Evolutionary conservation across 1,140 invertebrate species (phyloP).

Genomic region (Triops cancriformis): DNA sequence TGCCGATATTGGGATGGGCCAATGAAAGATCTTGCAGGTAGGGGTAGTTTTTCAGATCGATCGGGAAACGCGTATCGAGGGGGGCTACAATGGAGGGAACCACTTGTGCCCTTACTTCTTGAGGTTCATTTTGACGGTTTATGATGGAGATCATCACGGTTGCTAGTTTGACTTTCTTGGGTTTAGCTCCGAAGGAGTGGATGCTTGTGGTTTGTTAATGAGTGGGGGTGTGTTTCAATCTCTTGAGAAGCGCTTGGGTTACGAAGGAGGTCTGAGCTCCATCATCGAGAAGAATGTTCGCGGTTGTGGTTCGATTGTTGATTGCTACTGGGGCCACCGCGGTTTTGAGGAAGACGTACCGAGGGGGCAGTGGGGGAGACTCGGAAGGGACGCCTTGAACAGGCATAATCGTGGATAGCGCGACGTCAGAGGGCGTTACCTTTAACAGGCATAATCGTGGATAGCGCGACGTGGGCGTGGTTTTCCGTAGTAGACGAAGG

Average conservation of each 20-base stretch:
- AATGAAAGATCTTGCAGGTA: slow-evolving; percentile 9
- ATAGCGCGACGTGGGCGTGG: no score
- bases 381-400: no score
- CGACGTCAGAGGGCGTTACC: no score
- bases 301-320: not conserved
- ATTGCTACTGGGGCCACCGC: not conserved
- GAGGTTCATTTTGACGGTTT: not conserved
- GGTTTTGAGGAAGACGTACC: not conserved
- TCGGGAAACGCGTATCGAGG: not conserved
- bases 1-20: not conserved
- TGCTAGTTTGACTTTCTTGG: no score
- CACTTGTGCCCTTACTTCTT: not conserved
- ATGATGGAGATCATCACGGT: no score
- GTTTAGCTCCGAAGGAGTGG: no score
- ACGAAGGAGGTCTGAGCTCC: not conserved
- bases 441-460: no score
- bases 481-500: no score
- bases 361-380: no score
- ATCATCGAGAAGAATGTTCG: not conserved
- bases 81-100: not conserved
- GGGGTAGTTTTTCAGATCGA: not conserved
- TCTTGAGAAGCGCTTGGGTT: not conserved
- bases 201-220: no score
- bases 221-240: not conserved
- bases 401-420: no score